Evolutionary conservation across 2,888 invertebrate species (phyloP).

Genomic region (Tupiocoris notatus): DNA sequence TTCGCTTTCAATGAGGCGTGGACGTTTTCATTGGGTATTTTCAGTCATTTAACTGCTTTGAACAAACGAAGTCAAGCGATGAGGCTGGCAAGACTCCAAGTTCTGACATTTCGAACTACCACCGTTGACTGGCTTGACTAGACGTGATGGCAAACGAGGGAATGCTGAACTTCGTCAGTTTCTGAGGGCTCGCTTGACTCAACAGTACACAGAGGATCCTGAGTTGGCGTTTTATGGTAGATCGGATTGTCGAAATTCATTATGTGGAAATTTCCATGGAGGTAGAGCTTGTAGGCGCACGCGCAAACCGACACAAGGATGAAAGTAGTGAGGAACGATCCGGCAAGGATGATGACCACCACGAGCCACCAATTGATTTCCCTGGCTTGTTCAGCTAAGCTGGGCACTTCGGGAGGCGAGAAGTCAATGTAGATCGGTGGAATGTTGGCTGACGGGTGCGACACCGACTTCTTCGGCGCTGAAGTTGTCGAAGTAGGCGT

Average conservation of each 20-base stretch:
- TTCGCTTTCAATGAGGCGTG: slow-evolving; percentile 73
- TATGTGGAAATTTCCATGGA: slow-evolving; percentile 82
- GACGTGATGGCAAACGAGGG: not conserved
- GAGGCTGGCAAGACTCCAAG: too few relatives aligned
- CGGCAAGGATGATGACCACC: slow-evolving; percentile 72
- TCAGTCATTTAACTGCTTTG: not conserved
- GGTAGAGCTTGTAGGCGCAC: slow-evolving; percentile 79
- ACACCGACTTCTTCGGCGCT: not conserved
- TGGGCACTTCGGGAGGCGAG: slow-evolving; percentile 5
- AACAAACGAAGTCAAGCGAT: too few relatives aligned
- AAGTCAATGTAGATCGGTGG: slow-evolving; percentile 38
- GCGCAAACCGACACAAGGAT: slow-evolving; percentile 65
- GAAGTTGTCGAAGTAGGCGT: not conserved
- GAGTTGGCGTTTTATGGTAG: slow-evolving; percentile 90
- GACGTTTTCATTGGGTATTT: not conserved
- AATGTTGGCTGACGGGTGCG: not conserved
- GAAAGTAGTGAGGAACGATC: slow-evolving; percentile 60
- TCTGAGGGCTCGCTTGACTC: slow-evolving; percentile 29
- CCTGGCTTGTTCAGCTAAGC: slow-evolving; percentile 51
- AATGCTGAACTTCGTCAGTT: not conserved
- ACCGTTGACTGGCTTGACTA: not conserved
- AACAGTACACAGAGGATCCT: slow-evolving; percentile 72
- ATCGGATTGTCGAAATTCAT: slow-evolving; percentile 99
- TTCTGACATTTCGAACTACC: not conserved
- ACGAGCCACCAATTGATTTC: slow-evolving; percentile 66